Conservation (phyloP, 1,140 invertebrate species). For the Macrosteles quadrilineatus region DNA sequence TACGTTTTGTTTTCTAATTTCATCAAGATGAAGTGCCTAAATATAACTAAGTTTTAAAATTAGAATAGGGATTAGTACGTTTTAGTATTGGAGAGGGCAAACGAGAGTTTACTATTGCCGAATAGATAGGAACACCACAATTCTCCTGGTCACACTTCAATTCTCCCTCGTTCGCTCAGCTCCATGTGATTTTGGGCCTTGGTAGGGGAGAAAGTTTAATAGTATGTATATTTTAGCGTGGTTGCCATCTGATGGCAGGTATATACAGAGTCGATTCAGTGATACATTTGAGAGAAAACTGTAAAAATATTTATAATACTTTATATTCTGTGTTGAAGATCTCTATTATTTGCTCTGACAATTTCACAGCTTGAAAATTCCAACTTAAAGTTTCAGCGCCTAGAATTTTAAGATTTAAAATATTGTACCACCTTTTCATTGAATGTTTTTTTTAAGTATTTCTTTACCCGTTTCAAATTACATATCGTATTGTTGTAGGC, state of each 20-base stretch:
- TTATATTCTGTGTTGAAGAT: slow-evolving; percentile 13
- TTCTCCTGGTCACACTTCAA: neutral
- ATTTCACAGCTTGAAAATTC: slow-evolving; percentile 7
- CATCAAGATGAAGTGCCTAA: neutral
- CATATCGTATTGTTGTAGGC: slow-evolving; percentile 24
- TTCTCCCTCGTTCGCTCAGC: neutral
- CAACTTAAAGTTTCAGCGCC: neutral
- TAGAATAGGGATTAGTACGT: neutral
- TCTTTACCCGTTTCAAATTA: slow-evolving; percentile 20
- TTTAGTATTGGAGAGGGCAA: neutral
- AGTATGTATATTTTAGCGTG: slow-evolving; percentile 16
- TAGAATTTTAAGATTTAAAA: slow-evolving; percentile 1
- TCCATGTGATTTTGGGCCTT: slow-evolving; percentile 22
- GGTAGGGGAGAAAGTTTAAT: slow-evolving; percentile 10
- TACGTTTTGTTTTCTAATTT: no score
- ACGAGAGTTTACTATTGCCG: neutral
- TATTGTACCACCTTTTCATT: neutral
- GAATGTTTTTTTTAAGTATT: slow-evolving; percentile 11
- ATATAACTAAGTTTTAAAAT: neutral
- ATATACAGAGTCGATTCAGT: slow-evolving; percentile 1
- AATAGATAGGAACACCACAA: no score
- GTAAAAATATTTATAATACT: slow-evolving; percentile 16
- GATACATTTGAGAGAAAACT: neutral
- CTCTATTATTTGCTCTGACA: slow-evolving; percentile 19
- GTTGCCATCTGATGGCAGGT: neutral